These are phyloP conservation scores for Hybognathus amarus DNA, from an alignment of 2,797 vertebrate genomes.

Conservation along the genomic window DNA sequence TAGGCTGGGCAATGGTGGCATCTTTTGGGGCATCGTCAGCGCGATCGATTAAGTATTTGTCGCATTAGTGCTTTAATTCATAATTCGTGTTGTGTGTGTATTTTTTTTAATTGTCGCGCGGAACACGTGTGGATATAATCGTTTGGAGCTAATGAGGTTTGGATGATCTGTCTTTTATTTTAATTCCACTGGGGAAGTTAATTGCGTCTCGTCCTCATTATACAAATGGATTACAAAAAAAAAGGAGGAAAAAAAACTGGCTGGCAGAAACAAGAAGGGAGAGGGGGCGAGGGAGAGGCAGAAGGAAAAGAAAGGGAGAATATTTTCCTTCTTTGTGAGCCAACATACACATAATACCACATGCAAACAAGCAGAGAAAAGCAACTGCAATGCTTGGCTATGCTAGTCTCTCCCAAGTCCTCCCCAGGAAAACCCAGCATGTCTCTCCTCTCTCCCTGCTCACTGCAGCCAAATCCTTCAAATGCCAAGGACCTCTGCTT, in stretches of 20 bases:
- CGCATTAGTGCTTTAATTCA: conserved; percentile 75
- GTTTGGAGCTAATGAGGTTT: conserved; percentile 95
- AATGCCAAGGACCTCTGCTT: conserved; percentile 75
- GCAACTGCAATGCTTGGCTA: conserved; percentile 73
- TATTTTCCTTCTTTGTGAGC: conserved; percentile 83
- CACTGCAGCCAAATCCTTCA: conserved; percentile 73
- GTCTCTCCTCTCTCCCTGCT: conserved; percentile 74
- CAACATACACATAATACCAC: conserved; percentile 82
- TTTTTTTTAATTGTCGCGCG: conserved; percentile 76
- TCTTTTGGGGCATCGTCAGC: conserved; percentile 84
- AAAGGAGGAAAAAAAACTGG: conserved; percentile 73
- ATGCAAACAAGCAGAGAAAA: conserved; percentile 84
- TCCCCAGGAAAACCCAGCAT: conserved; percentile 76
- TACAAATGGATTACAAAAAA: conserved; percentile 98
- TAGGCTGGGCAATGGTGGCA: conserved; percentile 90
- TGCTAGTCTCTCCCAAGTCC: conserved; percentile 78
- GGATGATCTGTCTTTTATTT: conserved; percentile 90
- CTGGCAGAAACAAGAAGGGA: conserved; percentile 72
- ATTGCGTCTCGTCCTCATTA: conserved; percentile 91
- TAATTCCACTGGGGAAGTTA: conserved; percentile 86
- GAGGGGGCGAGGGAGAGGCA: conserved; percentile 69
- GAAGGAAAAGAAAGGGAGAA: conserved; percentile 75
- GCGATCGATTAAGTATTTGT: conserved; percentile 66
- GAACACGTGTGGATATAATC: conserved; percentile 85
- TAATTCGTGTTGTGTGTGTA: conserved; percentile 71